A percentile compares a stretch with the other conserved stretches of the same genome.
Conservation (phyloP, 2,113 vertebrate species). For the Bufo gargarizans region DNA sequence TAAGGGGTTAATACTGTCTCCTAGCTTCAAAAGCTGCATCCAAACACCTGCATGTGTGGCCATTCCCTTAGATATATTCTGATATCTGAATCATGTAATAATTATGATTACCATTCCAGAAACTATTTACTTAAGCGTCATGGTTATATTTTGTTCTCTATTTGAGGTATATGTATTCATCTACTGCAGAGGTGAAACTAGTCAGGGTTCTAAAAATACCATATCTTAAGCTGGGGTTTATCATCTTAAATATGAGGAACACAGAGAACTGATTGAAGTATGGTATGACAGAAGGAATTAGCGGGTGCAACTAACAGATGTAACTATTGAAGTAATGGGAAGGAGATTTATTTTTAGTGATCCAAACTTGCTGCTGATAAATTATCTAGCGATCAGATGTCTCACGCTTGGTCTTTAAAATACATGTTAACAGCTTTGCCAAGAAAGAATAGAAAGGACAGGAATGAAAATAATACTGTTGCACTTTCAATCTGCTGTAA, state of each 20-base stretch:
- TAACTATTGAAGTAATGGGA: slow-evolving; percentile 4
- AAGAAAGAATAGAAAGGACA: slow-evolving; percentile 6
- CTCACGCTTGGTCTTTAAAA: slow-evolving; percentile 24
- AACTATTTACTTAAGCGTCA: background rate
- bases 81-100: background rate
- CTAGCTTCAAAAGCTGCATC: no score
- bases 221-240: background rate
- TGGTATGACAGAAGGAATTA: slow-evolving; percentile 19
- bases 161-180: background rate
- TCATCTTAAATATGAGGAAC: slow-evolving; percentile 24
- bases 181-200: background rate
- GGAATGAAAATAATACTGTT: background rate
- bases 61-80: background rate
- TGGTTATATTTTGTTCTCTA: background rate
- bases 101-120: background rate
- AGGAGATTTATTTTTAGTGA: slow-evolving; percentile 29
- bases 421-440: slow-evolving; percentile 28
- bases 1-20: no score
- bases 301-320: slow-evolving; percentile 21
- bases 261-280: slow-evolving; percentile 8
- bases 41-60: no score
- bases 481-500: background rate
- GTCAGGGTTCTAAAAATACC: slow-evolving; percentile 9
- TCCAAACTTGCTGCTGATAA: slow-evolving; percentile 19
- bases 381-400: slow-evolving; percentile 40